These are phyloP conservation scores for Microplitis manilae DNA, from an alignment of 2,888 invertebrate species.

Conservation along the genomic window DNA sequence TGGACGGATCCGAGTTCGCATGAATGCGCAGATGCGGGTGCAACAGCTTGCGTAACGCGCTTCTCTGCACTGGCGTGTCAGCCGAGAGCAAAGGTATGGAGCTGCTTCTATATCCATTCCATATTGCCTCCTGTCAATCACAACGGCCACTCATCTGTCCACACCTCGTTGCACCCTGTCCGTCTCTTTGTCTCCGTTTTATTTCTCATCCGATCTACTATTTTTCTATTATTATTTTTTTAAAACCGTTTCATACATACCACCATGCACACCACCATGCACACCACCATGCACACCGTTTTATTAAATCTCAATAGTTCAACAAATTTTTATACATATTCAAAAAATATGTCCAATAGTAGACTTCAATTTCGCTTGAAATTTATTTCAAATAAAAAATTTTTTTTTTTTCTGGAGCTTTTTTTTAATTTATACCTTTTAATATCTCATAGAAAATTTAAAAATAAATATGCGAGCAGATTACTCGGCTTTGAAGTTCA, in stretches of 20 bases:
- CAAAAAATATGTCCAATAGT: too few relatives aligned
- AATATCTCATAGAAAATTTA: too few relatives aligned
- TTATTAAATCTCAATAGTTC: too few relatives aligned
- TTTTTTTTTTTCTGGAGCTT: too few relatives aligned
- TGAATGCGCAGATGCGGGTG: slow-evolving; percentile 72
- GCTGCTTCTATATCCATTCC: slow-evolving; percentile 65
- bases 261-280: too few relatives aligned
- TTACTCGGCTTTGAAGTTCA: too few relatives aligned
- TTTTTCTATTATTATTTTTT: slow-evolving; percentile 16
- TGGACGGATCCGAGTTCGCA: slow-evolving; percentile 68
- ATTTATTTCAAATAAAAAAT: too few relatives aligned
- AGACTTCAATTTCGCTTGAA: too few relatives aligned
- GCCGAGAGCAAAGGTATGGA: slow-evolving; percentile 62
- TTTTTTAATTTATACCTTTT: too few relatives aligned
- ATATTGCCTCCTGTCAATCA: slow-evolving; percentile 72
- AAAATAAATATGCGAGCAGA: too few relatives aligned
- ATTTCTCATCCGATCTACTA: slow-evolving; percentile 39
- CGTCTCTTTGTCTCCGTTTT: slow-evolving; percentile 45
- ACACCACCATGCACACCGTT: too few relatives aligned
- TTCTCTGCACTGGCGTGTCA: slow-evolving; percentile 52
- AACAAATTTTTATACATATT: too few relatives aligned
- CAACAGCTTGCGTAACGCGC: slow-evolving; percentile 72
- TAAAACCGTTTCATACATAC: background rate
- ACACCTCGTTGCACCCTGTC: slow-evolving; percentile 48
- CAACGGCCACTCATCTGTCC: slow-evolving; percentile 61